phyloP scores from a whole-genome alignment of 2,113 vertebrate species.

The Paracanthobrama guichenoti region DNA sequence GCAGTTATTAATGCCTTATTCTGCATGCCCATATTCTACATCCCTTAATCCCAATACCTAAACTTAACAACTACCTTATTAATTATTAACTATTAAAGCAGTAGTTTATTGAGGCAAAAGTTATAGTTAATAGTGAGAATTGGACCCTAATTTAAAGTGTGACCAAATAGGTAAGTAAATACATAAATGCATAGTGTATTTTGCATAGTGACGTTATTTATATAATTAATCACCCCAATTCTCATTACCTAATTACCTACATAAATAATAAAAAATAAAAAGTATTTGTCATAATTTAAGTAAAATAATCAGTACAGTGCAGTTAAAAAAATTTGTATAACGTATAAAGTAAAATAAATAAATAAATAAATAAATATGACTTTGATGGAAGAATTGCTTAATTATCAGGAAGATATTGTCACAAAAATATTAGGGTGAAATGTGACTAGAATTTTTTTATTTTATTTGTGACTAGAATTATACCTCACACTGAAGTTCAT shows the following conservation, averaged over 20 bases:
- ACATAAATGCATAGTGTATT: no score
- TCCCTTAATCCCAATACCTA: no score
- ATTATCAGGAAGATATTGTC: background rate
- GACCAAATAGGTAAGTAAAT: no score
- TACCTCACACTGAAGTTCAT: background rate
- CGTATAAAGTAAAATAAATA: background rate
- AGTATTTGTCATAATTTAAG: background rate
- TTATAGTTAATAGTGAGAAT: no score
- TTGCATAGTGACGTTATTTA: background rate
- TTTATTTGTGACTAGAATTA: background rate
- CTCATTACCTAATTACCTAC: background rate
- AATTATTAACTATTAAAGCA: no score
- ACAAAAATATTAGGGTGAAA: background rate
- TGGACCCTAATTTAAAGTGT: no score
- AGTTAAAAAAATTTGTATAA: background rate
- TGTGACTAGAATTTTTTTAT: background rate
- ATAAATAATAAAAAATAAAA: no score
- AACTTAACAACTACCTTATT: no score
- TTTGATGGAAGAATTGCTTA: background rate
- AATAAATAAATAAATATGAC: background rate
- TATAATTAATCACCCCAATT: background rate
- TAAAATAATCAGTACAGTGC: background rate
- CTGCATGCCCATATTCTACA: no score
- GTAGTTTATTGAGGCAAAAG: no score
- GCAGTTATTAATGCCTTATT: no score